Conservation (phyloP, 2,113 vertebrate genomes). For the Dendropsophus ebraccatus region DNA sequence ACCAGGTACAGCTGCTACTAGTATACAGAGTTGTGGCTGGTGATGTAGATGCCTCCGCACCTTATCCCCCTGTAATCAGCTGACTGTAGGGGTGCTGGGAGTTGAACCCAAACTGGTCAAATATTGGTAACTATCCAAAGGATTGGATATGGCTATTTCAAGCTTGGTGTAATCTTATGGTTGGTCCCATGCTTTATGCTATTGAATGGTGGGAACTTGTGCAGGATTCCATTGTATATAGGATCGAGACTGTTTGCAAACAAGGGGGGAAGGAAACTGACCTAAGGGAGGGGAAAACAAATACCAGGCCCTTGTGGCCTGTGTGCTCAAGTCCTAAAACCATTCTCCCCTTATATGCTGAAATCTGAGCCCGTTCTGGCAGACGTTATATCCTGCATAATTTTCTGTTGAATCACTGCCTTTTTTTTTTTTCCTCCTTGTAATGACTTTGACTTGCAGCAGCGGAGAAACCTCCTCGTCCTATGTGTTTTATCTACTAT, state of each 20-base stretch:
- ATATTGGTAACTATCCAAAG: too few species aligned
- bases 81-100: too few species aligned
- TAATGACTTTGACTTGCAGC: neutral
- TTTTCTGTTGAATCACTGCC: slow-evolving; percentile 39
- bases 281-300: neutral
- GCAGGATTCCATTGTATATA: neutral
- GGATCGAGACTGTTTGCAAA: neutral
- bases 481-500: neutral
- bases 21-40: too few species aligned
- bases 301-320: neutral
- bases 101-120: too few species aligned
- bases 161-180: too few species aligned
- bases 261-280: neutral
- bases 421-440: neutral
- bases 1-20: too few species aligned
- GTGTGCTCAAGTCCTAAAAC: neutral
- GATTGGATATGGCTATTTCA: too few species aligned
- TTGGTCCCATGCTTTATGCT: neutral
- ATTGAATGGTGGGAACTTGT: neutral
- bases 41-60: too few species aligned
- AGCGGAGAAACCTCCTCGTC: neutral
- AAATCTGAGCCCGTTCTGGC: neutral
- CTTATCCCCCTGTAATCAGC: too few species aligned
- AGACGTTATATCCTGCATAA: slow-evolving; percentile 3
- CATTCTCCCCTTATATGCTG: neutral